A percentile compares a stretch with the other conserved stretches of the same genome.
Evolutionary conservation across 2,888 invertebrate species (phyloP).

Genomic region (Syritta pipiens): DNA sequence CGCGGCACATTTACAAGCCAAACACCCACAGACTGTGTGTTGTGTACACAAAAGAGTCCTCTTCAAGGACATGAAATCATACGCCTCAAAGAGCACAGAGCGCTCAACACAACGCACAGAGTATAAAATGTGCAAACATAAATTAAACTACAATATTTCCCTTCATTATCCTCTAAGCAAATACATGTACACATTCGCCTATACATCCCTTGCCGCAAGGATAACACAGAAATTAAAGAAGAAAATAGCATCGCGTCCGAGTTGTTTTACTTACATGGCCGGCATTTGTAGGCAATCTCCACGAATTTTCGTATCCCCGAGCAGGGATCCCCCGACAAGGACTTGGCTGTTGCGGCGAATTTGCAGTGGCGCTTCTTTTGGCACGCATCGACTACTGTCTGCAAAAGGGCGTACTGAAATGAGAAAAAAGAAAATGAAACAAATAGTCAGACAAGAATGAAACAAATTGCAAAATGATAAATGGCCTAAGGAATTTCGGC

Average conservation of each 20-base stretch:
- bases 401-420: conserved; percentile 90
- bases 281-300: conserved; percentile 97
- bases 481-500: too few species aligned
- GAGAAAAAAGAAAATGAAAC: conserved; percentile 45
- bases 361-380: conserved; percentile 95
- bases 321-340: conserved; percentile 92
- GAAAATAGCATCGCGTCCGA: neutral
- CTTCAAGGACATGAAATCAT: conserved; percentile 51
- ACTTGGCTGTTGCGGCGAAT: conserved; percentile 92
- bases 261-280: conserved; percentile 93
- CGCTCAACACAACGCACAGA: conserved; percentile 19
- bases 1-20: conserved; percentile 51
- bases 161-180: conserved; percentile 56
- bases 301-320: conserved; percentile 95
- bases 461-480: conserved; percentile 7
- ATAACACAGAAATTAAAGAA: conserved; percentile 16
- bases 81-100: conserved; percentile 13
- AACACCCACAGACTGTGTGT: conserved; percentile 24
- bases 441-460: neutral
- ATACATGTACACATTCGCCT: neutral
- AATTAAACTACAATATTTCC: conserved; percentile 48
- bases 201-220: conserved; percentile 16
- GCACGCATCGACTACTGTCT: conserved; percentile 96
- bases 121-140: conserved; percentile 33
- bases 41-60: conserved; percentile 15